These are phyloP conservation scores for honey bee (Apis mellifera) DNA, from an alignment of 1,140 invertebrate genomes.

Conservation along the genomic window DNA sequence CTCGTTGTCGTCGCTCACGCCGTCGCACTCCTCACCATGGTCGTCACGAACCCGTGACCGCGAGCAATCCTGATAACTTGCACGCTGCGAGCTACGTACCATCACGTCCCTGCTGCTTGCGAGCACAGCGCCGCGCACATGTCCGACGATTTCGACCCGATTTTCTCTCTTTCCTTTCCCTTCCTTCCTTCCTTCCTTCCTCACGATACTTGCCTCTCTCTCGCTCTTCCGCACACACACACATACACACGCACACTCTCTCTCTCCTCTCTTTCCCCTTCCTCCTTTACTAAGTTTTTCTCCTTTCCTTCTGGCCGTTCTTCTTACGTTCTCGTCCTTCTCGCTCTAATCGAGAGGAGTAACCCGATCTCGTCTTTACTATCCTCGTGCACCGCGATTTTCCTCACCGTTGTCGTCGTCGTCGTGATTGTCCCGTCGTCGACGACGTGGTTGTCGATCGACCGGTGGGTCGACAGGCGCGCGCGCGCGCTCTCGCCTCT, in stretches of 20 bases:
- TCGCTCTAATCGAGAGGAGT: not conserved
- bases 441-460: constrained; percentile 59
- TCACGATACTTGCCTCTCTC: not conserved
- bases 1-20: constrained; percentile 57
- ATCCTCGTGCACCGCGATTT: constrained; percentile 7
- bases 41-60: constrained; percentile 49
- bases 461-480: constrained; percentile 58
- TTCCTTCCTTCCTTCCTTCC: not conserved
- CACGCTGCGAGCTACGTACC: constrained; percentile 56
- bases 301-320: constrained; percentile 4
- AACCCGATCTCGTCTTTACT: not conserved
- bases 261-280: not conserved
- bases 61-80: constrained; percentile 54
- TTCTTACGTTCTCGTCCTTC: not conserved
- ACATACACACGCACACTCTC: not conserved
- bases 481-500: constrained; percentile 48
- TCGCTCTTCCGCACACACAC: not conserved
- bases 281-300: not conserved
- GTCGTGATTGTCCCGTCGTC: constrained; percentile 22
- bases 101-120: constrained; percentile 54
- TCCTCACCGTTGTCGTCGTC: constrained; percentile 22
- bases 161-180: constrained; percentile 1
- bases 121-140: constrained; percentile 48
- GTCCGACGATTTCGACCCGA: constrained; percentile 52
- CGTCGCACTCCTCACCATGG: constrained; percentile 35